Evolutionary conservation across 2,888 invertebrate species (phyloP).

Genomic region (Hypomecis atomaria): DNA sequence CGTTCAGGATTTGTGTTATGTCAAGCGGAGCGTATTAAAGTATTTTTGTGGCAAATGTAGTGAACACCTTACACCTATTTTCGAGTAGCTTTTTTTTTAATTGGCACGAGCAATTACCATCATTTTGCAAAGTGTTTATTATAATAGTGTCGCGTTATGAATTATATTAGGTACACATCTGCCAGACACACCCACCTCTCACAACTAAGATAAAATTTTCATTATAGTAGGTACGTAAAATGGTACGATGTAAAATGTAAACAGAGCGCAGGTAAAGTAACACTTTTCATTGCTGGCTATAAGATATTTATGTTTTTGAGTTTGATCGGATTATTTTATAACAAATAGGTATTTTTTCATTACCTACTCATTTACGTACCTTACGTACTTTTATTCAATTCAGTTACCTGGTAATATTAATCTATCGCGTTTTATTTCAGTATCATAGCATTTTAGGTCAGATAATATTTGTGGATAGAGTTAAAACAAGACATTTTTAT

Average conservation of each 20-base stretch:
- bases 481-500: too few relatives aligned
- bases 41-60: slow-evolving; percentile 22
- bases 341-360: background rate
- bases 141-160: slow-evolving; percentile 3
- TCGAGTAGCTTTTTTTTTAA: slow-evolving; percentile 7
- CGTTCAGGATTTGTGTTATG: slow-evolving; percentile 25
- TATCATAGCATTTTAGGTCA: too few relatives aligned
- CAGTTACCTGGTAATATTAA: too few relatives aligned
- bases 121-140: background rate
- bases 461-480: too few relatives aligned
- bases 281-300: slow-evolving; percentile 9
- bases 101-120: slow-evolving; percentile 10
- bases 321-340: background rate
- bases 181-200: slow-evolving; percentile 21
- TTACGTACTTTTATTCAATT: background rate
- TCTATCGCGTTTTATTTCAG: too few relatives aligned
- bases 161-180: slow-evolving; percentile 17
- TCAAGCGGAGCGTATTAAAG: slow-evolving; percentile 20
- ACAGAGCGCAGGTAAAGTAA: slow-evolving; percentile 14
- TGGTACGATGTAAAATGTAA: slow-evolving; percentile 16
- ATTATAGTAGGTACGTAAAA: slow-evolving; percentile 19
- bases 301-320: background rate
- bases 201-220: slow-evolving; percentile 23
- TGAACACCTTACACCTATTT: slow-evolving; percentile 18
- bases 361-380: background rate